Evolutionary conservation across 2,113 vertebrate species (phyloP).

Genomic region (Cochlearius cochlearius): DNA sequence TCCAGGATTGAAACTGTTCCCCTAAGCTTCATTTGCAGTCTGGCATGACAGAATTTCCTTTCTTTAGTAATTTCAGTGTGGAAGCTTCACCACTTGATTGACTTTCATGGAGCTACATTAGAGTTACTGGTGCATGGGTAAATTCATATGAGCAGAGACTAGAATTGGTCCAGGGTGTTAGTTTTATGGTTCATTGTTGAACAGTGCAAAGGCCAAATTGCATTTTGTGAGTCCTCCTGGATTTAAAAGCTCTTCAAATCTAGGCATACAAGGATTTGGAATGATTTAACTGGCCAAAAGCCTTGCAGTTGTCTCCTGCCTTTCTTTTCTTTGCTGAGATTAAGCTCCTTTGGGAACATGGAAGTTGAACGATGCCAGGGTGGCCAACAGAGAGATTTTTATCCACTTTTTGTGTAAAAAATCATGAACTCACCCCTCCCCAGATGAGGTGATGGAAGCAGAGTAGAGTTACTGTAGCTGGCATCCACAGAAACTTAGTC

Average conservation of each 20-base stretch:
- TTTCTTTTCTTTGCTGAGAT: neutral
- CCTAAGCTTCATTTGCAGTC: constrained; percentile 21
- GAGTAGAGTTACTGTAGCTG: neutral
- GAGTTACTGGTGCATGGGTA: neutral
- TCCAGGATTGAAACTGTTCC: neutral
- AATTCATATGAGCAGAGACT: neutral
- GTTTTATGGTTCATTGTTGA: constrained; percentile 28
- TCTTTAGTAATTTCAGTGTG: constrained; percentile 2
- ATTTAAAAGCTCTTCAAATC: constrained; percentile 5
- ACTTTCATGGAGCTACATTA: neutral
- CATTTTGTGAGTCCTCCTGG: neutral
- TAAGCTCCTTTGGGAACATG: neutral
- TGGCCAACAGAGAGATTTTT: neutral
- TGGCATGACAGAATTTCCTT: constrained; percentile 14
- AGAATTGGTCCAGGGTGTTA: neutral
- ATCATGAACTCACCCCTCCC: neutral
- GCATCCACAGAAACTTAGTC: neutral
- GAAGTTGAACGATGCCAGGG: neutral
- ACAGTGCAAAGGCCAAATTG: constrained; percentile 18
- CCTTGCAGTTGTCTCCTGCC: neutral
- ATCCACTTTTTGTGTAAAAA: neutral
- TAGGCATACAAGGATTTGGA: neutral
- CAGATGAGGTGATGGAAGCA: neutral
- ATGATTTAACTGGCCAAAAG: constrained; percentile 13
- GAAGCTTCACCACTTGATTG: neutral